Conservation (phyloP, 2,888 invertebrate species). For the Melanotus villosus region DNA sequence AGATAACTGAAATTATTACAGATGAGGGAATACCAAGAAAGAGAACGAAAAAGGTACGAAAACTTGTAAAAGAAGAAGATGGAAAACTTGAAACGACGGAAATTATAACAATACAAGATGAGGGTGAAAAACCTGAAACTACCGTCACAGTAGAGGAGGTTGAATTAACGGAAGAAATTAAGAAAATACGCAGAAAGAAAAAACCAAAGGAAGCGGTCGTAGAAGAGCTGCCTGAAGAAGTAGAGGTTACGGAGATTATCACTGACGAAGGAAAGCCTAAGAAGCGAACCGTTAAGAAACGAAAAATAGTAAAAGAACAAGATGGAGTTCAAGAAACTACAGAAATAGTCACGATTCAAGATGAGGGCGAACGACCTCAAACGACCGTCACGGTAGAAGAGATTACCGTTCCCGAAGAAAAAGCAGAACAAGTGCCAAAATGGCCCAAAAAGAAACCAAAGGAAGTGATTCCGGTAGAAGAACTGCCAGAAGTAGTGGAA, state of each 20-base stretch:
- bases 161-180: constrained; percentile 52
- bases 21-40: constrained; percentile 52
- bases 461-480: constrained; percentile 54
- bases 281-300: constrained; percentile 51
- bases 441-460: constrained; percentile 43
- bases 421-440: background rate
- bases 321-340: constrained; percentile 57
- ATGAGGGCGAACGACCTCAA: constrained; percentile 47
- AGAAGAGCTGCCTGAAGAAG: constrained; percentile 39
- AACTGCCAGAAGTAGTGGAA: constrained; percentile 51
- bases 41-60: constrained; percentile 62
- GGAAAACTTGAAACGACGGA: constrained; percentile 62
- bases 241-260: constrained; percentile 50
- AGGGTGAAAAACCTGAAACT: constrained; percentile 66
- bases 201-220: background rate
- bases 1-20: constrained; percentile 53
- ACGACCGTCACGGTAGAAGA: constrained; percentile 48
- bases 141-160: constrained; percentile 58
- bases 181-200: constrained; percentile 40
- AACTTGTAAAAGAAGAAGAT: constrained; percentile 65
- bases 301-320: constrained; percentile 55
- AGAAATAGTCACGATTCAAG: constrained; percentile 48
- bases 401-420: background rate
- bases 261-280: constrained; percentile 50
- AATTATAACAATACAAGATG: constrained; percentile 65